Evolutionary conservation across 1,140 invertebrate species (phyloP).

Genomic region (Achroia grisella): DNA sequence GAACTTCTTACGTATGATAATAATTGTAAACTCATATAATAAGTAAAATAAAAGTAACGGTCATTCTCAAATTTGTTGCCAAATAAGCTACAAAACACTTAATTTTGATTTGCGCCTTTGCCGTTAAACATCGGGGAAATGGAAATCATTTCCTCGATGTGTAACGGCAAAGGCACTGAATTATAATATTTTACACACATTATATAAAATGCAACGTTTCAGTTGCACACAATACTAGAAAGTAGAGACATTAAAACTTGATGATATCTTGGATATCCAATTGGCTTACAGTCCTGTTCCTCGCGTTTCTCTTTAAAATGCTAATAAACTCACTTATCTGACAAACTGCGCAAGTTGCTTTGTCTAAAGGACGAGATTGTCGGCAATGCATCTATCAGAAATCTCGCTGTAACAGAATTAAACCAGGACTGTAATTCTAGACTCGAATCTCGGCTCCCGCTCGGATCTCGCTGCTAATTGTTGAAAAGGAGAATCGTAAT

Average conservation of each 20-base stretch:
- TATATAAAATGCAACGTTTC: too few species aligned
- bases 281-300: slow-evolving; percentile 26
- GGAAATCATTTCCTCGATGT: too few species aligned
- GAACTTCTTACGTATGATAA: too few species aligned
- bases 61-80: too few species aligned
- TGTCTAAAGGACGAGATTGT: slow-evolving; percentile 42
- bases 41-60: too few species aligned
- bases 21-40: too few species aligned
- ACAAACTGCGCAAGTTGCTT: slow-evolving; percentile 38
- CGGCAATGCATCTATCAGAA: slow-evolving; percentile 50
- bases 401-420: slow-evolving; percentile 56
- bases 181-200: too few species aligned
- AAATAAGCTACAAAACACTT: too few species aligned
- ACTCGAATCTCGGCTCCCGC: slow-evolving; percentile 44
- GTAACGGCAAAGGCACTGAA: too few species aligned
- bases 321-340: slow-evolving; percentile 49
- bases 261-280: slow-evolving; percentile 34
- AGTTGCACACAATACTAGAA: too few species aligned
- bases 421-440: slow-evolving; percentile 43
- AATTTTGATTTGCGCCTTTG: too few species aligned
- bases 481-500: slow-evolving; percentile 63
- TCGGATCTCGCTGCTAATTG: slow-evolving; percentile 59
- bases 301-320: slow-evolving; percentile 22
- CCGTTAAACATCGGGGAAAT: too few species aligned
- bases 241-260: slow-evolving; percentile 1